Percentiles rank a stretch among this genome's conserved stretches.
These are phyloP conservation scores for Sorex araneus DNA, from an alignment of 2,113 vertebrate genomes.

Conservation along the genomic window DNA sequence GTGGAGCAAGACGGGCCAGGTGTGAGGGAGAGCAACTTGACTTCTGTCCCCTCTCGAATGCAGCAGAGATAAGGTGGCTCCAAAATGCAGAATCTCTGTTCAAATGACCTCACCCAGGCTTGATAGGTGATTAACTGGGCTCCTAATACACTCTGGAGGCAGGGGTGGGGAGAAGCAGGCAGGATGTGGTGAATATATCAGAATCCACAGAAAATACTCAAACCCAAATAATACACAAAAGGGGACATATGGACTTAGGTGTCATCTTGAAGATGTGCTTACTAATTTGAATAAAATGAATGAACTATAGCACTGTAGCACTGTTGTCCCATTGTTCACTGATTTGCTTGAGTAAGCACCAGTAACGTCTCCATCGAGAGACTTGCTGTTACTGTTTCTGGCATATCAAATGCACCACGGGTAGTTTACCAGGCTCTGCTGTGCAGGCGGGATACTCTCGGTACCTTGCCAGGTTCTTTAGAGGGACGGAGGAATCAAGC, in stretches of 20 bases:
- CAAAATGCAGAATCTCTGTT: slow-evolving; percentile 58
- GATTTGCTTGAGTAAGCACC: too few species aligned
- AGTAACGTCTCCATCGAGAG: too few species aligned
- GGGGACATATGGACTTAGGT: not conserved
- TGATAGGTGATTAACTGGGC: slow-evolving; percentile 50
- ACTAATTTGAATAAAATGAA: slow-evolving; percentile 14
- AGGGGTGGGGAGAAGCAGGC: not conserved
- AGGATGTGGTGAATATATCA: slow-evolving; percentile 32
- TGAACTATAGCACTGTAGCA: too few species aligned
- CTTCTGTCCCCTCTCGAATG: not conserved
- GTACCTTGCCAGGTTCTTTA: too few species aligned
- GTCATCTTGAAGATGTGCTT: not conserved
- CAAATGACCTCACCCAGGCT: slow-evolving; percentile 53
- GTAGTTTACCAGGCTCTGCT: too few species aligned
- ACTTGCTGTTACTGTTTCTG: too few species aligned
- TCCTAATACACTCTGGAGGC: slow-evolving; percentile 57
- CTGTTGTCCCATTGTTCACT: too few species aligned
- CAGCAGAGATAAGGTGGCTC: slow-evolving; percentile 10
- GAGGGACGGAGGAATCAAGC: too few species aligned
- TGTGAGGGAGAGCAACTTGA: not conserved
- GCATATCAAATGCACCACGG: too few species aligned
- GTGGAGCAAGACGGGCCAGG: not conserved
- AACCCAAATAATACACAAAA: not conserved
- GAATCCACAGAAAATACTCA: slow-evolving; percentile 37
- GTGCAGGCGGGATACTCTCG: too few species aligned